Conservation (phyloP, 2,797 vertebrate genomes). For the Gymnothorax javanicus region DNA sequence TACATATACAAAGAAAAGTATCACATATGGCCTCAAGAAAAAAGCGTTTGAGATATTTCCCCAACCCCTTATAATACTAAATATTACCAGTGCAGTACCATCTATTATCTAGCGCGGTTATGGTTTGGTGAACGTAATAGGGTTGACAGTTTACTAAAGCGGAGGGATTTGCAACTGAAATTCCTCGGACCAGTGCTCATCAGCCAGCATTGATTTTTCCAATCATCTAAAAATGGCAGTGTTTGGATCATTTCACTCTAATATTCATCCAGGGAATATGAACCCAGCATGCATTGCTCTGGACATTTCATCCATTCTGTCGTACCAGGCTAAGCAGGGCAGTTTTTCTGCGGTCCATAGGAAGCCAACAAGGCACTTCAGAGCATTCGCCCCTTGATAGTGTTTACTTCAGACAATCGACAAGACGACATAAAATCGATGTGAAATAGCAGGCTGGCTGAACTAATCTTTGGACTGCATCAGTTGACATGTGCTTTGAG, state of each 20-base stretch:
- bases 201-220: neutral
- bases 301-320: neutral
- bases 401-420: constrained; percentile 9
- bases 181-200: neutral
- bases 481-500: neutral
- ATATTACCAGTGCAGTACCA: neutral
- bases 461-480: neutral
- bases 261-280: neutral
- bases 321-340: neutral
- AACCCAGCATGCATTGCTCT: neutral
- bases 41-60: neutral
- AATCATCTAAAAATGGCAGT: neutral
- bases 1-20: too few relatives aligned
- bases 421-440: constrained; percentile 13
- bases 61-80: neutral
- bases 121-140: neutral
- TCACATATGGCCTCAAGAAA: neutral
- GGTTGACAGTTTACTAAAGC: neutral
- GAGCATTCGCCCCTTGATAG: neutral
- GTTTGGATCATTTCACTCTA: neutral
- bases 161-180: neutral
- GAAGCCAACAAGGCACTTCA: neutral
- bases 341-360: neutral
- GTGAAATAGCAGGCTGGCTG: neutral
- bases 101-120: neutral